Percentiles rank a stretch among this genome's conserved stretches.
These are phyloP conservation scores for Salpingus planirostris DNA, from an alignment of 2,888 invertebrate genomes.

Conservation along the genomic window DNA sequence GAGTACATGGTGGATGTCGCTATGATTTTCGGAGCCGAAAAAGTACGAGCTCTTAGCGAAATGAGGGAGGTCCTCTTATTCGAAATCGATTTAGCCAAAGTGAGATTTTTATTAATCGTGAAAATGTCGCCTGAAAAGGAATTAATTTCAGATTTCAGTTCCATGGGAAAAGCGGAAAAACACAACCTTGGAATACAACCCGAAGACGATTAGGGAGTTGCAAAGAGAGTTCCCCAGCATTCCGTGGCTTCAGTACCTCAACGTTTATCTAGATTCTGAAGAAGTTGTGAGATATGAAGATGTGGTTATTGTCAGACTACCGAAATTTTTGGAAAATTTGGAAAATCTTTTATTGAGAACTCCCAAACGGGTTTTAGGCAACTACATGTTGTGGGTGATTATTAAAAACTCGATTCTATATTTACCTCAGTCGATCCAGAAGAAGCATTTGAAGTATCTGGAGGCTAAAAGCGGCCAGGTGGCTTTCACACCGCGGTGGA, in stretches of 20 bases:
- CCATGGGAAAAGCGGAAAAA: constrained; percentile 8
- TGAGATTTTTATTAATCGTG: constrained; percentile 1
- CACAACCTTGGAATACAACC: constrained; percentile 38
- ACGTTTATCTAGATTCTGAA: constrained; percentile 9
- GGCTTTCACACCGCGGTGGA: constrained; percentile 5
- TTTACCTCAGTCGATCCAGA: constrained; percentile 15
- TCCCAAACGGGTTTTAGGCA: constrained; percentile 14
- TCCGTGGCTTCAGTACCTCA: constrained; percentile 10
- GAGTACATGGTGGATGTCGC: constrained; percentile 17
- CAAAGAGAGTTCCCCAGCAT: constrained; percentile 8
- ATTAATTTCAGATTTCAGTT: constrained; percentile 2
- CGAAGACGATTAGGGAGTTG: constrained; percentile 7
- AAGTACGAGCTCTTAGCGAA: constrained; percentile 5
- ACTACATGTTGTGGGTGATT: constrained; percentile 19
- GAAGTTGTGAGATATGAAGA: constrained; percentile 9
- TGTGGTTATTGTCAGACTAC: constrained; percentile 8
- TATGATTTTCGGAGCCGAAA: constrained; percentile 16
- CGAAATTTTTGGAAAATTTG: constrained; percentile 10
- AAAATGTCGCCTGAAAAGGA: not conserved
- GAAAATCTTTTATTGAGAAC: constrained; percentile 12
- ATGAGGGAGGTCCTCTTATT: constrained; percentile 9
- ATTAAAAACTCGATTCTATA: constrained; percentile 7
- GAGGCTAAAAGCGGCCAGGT: constrained; percentile 5
- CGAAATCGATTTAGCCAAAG: constrained; percentile 5
- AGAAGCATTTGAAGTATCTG: constrained; percentile 9